Evolutionary conservation across 2,113 vertebrate species (phyloP).

Genomic region (Cynocephalus volans): DNA sequence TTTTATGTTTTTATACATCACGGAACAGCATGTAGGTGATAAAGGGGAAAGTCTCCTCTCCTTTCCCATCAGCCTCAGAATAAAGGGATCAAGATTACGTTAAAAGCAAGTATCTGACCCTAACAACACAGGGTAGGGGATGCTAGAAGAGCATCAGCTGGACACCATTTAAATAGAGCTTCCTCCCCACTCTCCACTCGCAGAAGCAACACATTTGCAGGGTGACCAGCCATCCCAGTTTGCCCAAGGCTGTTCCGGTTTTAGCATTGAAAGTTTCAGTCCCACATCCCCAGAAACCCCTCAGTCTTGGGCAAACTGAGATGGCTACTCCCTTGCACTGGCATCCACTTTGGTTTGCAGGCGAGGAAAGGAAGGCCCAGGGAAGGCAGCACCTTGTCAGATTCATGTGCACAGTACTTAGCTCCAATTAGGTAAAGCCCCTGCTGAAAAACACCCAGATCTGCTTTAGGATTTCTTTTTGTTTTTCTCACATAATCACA

Average conservation of each 20-base stretch:
- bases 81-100: not conserved
- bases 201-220: not conserved
- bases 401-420: not conserved
- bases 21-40: not conserved
- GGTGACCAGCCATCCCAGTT: not conserved
- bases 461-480: not conserved
- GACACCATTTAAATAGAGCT: not conserved
- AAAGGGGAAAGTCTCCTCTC: not conserved
- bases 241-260: not conserved
- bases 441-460: not conserved
- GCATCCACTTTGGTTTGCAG: not conserved
- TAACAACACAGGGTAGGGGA: not conserved
- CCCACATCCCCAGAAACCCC: not conserved
- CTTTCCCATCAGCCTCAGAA: not conserved
- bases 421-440: rapidly evolving
- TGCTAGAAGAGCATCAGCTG: rapidly evolving
- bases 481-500: not conserved
- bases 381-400: not conserved
- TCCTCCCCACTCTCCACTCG: not conserved
- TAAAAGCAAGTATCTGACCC: not conserved
- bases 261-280: not conserved
- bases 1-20: constrained; percentile 70
- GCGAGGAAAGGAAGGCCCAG: not conserved
- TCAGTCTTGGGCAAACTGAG: not conserved
- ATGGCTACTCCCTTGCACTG: not conserved